Percentiles rank a stretch among this genome's conserved stretches.
These are phyloP conservation scores for Eilema depressum DNA, from an alignment of 2,888 invertebrate genomes.

Conservation along the genomic window DNA sequence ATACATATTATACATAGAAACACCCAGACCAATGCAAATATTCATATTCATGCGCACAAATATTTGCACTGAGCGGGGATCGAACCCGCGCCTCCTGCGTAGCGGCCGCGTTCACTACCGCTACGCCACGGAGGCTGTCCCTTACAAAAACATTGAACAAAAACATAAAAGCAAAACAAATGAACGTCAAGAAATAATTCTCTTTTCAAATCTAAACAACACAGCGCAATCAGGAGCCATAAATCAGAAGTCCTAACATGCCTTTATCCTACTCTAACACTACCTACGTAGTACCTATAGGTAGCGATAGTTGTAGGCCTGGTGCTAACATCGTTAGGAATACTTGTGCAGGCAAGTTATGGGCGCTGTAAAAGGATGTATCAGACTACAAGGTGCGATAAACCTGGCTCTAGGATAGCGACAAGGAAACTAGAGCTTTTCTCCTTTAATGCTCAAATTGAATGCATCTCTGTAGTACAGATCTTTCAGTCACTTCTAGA, in stretches of 20 bases:
- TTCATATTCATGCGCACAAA: too few relatives aligned
- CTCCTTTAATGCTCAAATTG: slow-evolving; percentile 32
- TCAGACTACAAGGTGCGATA: slow-evolving; percentile 71
- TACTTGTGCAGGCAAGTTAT: slow-evolving; percentile 72
- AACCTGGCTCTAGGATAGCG: slow-evolving; percentile 64
- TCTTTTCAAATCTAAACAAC: slow-evolving; percentile 33
- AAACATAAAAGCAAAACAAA: background rate
- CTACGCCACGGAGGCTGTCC: too few relatives aligned
- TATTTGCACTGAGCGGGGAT: too few relatives aligned
- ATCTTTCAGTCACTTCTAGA: too few relatives aligned
- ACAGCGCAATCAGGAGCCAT: slow-evolving; percentile 34
- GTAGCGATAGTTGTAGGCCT: slow-evolving; percentile 50
- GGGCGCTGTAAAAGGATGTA: slow-evolving; percentile 74
- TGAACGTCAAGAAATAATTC: slow-evolving; percentile 25
- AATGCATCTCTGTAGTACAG: slow-evolving; percentile 1
- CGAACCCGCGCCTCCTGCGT: too few relatives aligned
- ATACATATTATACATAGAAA: too few relatives aligned
- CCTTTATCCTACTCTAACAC: slow-evolving; percentile 40
- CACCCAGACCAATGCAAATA: too few relatives aligned
- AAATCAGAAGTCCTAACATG: slow-evolving; percentile 44
- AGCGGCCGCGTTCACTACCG: too few relatives aligned
- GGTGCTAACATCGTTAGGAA: slow-evolving; percentile 49
- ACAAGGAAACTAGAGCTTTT: slow-evolving; percentile 67
- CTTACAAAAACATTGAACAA: background rate
- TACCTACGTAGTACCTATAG: slow-evolving; percentile 42